Evolutionary conservation across 2,888 invertebrate genomes (phyloP).

Genomic region (Drosophila hamatofila): DNA sequence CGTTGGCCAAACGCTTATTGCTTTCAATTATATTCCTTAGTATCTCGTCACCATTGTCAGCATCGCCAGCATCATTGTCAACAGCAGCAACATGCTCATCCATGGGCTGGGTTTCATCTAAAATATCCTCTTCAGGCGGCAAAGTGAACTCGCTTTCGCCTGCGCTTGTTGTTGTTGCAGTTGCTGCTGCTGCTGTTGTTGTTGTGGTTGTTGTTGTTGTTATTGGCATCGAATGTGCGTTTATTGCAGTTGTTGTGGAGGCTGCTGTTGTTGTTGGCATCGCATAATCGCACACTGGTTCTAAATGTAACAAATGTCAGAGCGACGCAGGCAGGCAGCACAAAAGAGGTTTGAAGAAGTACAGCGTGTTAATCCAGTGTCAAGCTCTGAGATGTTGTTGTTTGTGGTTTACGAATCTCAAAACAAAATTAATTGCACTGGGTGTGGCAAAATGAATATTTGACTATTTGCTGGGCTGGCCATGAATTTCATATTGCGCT

Average conservation of each 20-base stretch:
- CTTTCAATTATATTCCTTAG: slow-evolving; percentile 79
- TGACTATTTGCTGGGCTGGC: slow-evolving; percentile 43
- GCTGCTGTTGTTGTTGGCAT: slow-evolving; percentile 43
- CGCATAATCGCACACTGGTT: slow-evolving; percentile 54
- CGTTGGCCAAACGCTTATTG: slow-evolving; percentile 74
- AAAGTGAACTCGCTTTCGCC: slow-evolving; percentile 79
- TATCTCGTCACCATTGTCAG: slow-evolving; percentile 70
- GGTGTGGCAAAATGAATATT: slow-evolving; percentile 31
- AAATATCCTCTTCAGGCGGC: slow-evolving; percentile 62
- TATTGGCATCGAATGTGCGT: slow-evolving; percentile 36
- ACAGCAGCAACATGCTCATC: slow-evolving; percentile 30
- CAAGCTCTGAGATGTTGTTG: slow-evolving; percentile 44
- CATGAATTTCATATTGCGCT: slow-evolving; percentile 71
- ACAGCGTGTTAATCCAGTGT: slow-evolving; percentile 83
- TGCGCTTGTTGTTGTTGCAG: slow-evolving; percentile 60
- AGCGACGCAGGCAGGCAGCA: slow-evolving; percentile 71
- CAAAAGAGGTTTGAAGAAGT: slow-evolving; percentile 81
- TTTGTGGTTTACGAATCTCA: slow-evolving; percentile 43
- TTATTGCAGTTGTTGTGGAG: slow-evolving; percentile 39
- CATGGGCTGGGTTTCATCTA: slow-evolving; percentile 26
- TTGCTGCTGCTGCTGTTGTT: slow-evolving; percentile 26
- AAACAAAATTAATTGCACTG: slow-evolving; percentile 53
- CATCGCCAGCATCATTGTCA: slow-evolving; percentile 22
- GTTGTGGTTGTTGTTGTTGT: slow-evolving; percentile 27
- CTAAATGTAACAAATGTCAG: slow-evolving; percentile 51